A percentile compares a stretch with the other conserved stretches of the same genome.
Conservation (phyloP, 2,113 vertebrate genomes). For the Sprattus sprattus region DNA sequence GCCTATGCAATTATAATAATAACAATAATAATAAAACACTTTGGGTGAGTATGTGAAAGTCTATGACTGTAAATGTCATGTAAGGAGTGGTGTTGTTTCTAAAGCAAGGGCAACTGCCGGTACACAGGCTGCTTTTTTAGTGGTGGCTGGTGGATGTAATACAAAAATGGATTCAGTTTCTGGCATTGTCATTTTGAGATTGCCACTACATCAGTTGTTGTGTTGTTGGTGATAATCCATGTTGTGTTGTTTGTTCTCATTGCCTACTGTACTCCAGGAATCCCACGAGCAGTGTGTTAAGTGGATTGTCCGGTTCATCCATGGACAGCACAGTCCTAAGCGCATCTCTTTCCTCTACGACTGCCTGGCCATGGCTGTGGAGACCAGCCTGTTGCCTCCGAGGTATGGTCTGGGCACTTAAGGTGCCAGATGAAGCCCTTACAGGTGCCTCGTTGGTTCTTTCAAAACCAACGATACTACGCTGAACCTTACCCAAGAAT, state of each 20-base stretch:
- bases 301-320: constrained; percentile 95
- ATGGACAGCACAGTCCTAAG: constrained; percentile 95
- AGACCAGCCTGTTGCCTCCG: constrained; percentile 88
- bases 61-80: not conserved
- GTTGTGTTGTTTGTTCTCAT: too few species aligned
- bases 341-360: constrained; percentile 98
- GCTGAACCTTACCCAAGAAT: not conserved
- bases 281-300: constrained; percentile 97
- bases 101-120: too few species aligned
- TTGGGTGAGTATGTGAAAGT: not conserved
- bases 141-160: too few species aligned
- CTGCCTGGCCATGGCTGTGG: constrained; percentile 94
- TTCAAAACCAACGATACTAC: not conserved
- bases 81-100: too few species aligned
- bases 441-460: not conserved
- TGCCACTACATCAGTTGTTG: not conserved
- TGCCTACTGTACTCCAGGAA: constrained; percentile 71
- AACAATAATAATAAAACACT: not conserved
- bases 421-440: not conserved
- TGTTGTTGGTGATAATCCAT: too few species aligned
- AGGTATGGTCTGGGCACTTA: constrained; percentile 68
- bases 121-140: too few species aligned
- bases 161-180: too few species aligned
- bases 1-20: too few species aligned
- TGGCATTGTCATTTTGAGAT: too few species aligned